Base-by-base conservation (phyloP, 53 echinoderm and acorn worm genomes). In the Crossaster papposus region DNA sequence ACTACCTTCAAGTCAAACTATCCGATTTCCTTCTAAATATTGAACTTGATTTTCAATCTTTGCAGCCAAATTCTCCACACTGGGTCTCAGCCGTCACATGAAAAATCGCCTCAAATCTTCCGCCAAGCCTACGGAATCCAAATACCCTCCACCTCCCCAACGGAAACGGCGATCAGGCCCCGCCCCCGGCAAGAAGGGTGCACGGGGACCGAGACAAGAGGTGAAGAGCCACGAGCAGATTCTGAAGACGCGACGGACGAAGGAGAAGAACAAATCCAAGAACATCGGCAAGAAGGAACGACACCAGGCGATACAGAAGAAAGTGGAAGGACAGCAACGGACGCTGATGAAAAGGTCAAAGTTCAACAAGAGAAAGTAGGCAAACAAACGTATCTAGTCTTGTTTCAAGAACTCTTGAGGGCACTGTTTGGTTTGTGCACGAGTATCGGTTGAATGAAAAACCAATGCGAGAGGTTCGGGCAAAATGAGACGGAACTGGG, bases 211-310 rank as follows among this genome's bases (percentile, higher is more conserved):
- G 14, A 36, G 55, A 3, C 82, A 88, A 14, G 92, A 93, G 73
- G 91, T 95, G 1, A 80, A 89, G 74, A 81, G 83, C 17, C 92
- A 94, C 23, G 96, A 96, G 12, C 89, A 90, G 51, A 91, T 96
- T 77, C 51, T 96, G 92, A 96, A 96, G 84, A 64, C 72, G 14
- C 82, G 96, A 79, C 93, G 94, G 83, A 85, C 90, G 22, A 93
- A 89, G 88, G 91, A 91, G 65, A 86, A 79, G 62, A 85, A 93
- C 51, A 86, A 79, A 36, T 83, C 74, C 18, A 58, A 83, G 33
- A 83, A 83, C 77, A 74, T 83, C 74, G 13, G 83, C 50, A 90
- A 83, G 90, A 83, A 74, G 64, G 36, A 72, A 52, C 32, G 90
- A 35, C 83, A 73, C 52, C 51, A 89, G 70, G 72, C 64, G 33